A percentile compares a stretch with the other conserved stretches of the same genome.
Conservation (phyloP, 2,888 invertebrate genomes). For the Lysandra bellargus region DNA sequence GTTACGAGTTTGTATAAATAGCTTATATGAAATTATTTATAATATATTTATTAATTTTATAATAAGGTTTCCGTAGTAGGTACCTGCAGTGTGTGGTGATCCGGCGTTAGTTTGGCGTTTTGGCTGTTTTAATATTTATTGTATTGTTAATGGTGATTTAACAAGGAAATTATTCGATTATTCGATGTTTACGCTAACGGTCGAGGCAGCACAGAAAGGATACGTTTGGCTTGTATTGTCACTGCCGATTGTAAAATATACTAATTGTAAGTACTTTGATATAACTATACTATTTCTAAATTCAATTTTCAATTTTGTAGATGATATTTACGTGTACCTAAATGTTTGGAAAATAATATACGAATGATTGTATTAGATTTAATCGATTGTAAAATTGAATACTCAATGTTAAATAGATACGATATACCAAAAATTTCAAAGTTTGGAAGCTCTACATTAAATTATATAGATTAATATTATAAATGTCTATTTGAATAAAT, state of each 20-base stretch:
- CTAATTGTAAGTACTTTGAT: conserved; percentile 74
- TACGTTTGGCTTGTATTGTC: conserved; percentile 71
- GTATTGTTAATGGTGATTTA: conserved; percentile 59
- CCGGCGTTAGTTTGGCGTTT: conserved; percentile 58
- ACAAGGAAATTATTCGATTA: conserved; percentile 43
- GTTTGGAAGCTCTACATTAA: conserved; percentile 74
- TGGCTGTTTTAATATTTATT: conserved; percentile 61
- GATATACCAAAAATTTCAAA: conserved; percentile 69
- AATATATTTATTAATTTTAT: conserved; percentile 73
- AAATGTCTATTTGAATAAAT: conserved; percentile 81
- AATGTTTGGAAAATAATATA: conserved; percentile 74
- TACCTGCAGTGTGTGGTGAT: conserved; percentile 55
- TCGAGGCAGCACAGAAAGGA: conserved; percentile 36
- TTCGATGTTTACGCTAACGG: conserved; percentile 34
- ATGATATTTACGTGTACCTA: conserved; percentile 76
- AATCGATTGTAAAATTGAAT: conserved; percentile 60
- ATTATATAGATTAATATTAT: conserved; percentile 59
- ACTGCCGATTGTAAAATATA: conserved; percentile 74
- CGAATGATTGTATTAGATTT: conserved; percentile 69
- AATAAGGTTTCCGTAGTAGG: conserved; percentile 65
- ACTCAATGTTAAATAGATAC: conserved; percentile 70
- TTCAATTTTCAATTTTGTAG: conserved; percentile 81
- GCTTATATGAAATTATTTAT: conserved; percentile 71
- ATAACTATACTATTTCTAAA: conserved; percentile 78
- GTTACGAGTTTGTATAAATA: conserved; percentile 77